Percentiles rank a stretch among this genome's conserved stretches.
phyloP scores from a whole-genome alignment of 2,113 vertebrate genomes.

The Callipepla californica region DNA sequence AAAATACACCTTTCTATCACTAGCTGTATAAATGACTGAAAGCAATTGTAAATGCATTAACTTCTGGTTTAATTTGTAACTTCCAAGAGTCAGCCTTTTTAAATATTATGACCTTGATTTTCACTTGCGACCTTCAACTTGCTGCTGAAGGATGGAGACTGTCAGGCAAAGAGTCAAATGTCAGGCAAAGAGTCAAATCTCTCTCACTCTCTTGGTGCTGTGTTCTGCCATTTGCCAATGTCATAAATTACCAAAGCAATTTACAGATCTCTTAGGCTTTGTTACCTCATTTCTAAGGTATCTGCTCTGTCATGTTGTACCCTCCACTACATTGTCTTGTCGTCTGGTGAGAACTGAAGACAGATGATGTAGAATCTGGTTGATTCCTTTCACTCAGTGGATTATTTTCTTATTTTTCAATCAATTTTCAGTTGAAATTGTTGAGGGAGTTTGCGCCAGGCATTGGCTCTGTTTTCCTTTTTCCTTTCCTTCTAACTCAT shows the following conservation, averaged over 20 bases:
- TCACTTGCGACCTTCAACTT: background rate
- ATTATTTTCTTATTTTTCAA: background rate
- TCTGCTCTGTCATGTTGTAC: background rate
- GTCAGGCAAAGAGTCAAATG: background rate
- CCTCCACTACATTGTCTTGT: background rate
- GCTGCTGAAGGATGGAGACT: background rate
- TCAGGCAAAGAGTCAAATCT: background rate
- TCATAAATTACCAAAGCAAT: background rate
- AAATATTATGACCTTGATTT: background rate
- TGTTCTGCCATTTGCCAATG: background rate
- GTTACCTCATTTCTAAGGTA: background rate
- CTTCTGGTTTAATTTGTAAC: background rate
- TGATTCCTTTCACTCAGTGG: background rate
- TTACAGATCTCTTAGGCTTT: background rate
- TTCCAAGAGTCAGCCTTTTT: background rate
- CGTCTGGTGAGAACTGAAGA: background rate
- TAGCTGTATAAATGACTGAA: background rate
- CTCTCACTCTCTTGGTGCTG: background rate
- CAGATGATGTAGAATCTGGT: background rate
- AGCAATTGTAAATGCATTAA: background rate
- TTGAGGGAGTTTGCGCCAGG: background rate
- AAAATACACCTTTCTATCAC: background rate
- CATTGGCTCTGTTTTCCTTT: background rate
- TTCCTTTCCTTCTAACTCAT: background rate
- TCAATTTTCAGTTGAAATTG: background rate